These are phyloP conservation scores for Chionomys nivalis DNA, from an alignment of 2,113 vertebrate species.

Conservation along the genomic window DNA sequence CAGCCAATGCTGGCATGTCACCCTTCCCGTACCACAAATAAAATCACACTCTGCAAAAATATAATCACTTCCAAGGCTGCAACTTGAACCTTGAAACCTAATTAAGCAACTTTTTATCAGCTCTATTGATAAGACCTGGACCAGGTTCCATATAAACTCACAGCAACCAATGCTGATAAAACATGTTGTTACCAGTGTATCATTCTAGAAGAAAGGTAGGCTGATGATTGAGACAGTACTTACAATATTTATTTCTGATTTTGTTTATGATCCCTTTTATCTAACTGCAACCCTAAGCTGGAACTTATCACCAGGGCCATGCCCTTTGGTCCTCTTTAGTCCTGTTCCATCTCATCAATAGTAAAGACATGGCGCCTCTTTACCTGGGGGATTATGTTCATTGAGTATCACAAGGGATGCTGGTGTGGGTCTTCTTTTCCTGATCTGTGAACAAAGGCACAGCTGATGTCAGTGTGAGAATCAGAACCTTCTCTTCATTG, in stretches of 20 bases:
- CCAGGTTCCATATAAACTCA: background rate
- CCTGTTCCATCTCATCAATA: background rate
- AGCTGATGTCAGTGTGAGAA: slow-evolving; percentile 46
- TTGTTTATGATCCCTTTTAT: slow-evolving; percentile 6
- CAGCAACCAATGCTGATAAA: background rate
- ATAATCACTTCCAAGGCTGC: slow-evolving; percentile 34
- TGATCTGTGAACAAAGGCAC: slow-evolving; percentile 88
- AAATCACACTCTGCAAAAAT: slow-evolving; percentile 54
- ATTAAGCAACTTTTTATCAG: slow-evolving; percentile 51
- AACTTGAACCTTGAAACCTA: slow-evolving; percentile 68
- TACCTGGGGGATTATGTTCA: slow-evolving; percentile 91
- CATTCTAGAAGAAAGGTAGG: slow-evolving; percentile 29
- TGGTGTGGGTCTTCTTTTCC: slow-evolving; percentile 95
- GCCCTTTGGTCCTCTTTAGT: background rate
- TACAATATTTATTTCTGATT: background rate
- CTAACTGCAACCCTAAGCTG: background rate
- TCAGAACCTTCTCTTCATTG: background rate
- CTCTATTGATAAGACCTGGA: slow-evolving; percentile 41
- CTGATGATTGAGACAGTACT: background rate
- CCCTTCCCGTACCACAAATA: slow-evolving; percentile 34
- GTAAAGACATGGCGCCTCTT: slow-evolving; percentile 60
- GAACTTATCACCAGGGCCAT: background rate
- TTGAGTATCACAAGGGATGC: slow-evolving; percentile 96
- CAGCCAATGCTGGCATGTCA: slow-evolving; percentile 42
- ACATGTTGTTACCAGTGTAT: background rate